These are phyloP conservation scores for Cossypha niveicapilla DNA, from an alignment of 2,797 vertebrate genomes.

Conservation along the genomic window DNA sequence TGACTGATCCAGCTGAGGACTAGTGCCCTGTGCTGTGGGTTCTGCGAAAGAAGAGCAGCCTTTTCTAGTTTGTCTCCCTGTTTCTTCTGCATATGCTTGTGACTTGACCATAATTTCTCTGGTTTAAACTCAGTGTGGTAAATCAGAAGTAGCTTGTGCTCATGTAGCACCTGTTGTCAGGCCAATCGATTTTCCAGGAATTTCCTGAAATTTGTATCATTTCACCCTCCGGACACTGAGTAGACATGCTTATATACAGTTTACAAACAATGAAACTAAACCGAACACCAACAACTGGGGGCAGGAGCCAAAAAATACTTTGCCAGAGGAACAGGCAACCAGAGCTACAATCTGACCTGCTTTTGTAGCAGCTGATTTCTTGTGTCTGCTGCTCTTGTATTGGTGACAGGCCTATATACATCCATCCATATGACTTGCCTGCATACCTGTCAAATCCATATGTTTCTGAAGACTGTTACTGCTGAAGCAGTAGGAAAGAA, in stretches of 20 bases:
- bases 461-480: neutral
- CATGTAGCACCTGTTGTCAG: slow-evolving; percentile 23
- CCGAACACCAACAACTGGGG: neutral
- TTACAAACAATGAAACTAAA: slow-evolving; percentile 12
- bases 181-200: slow-evolving; percentile 40
- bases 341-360: neutral
- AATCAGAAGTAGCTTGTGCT: slow-evolving; percentile 18
- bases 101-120: neutral
- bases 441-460: neutral
- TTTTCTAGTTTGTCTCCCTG: neutral
- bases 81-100: neutral
- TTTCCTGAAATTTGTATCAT: slow-evolving; percentile 21
- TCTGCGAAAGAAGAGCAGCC: neutral
- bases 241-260: neutral
- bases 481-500: neutral
- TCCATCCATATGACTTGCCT: neutral
- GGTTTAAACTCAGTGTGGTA: neutral
- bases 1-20: neutral
- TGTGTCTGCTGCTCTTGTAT: neutral
- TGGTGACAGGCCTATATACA: neutral
- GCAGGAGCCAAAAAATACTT: neutral
- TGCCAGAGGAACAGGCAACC: neutral
- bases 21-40: neutral
- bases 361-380: neutral
- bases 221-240: neutral